Percentiles rank a stretch among this genome's conserved stretches.
phyloP scores from a whole-genome alignment of 2,113 vertebrate species.

The Entomyzon cyanotis region DNA sequence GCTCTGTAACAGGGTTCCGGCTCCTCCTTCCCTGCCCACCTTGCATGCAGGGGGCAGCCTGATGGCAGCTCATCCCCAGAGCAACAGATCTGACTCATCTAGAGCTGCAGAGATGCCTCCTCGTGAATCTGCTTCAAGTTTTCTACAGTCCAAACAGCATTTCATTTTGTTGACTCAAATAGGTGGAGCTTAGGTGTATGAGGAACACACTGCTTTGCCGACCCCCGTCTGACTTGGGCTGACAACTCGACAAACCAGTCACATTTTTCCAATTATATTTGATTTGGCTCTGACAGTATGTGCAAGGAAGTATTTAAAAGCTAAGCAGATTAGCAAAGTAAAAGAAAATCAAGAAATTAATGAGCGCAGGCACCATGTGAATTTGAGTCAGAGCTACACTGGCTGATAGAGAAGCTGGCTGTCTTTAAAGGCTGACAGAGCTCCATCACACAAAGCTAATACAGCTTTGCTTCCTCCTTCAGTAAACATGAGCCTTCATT shows the following conservation, averaged over 20 bases:
- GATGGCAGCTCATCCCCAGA: not conserved
- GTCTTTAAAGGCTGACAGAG: not conserved
- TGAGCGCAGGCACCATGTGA: not conserved
- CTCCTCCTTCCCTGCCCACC: not conserved
- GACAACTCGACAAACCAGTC: not conserved
- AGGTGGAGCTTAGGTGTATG: not conserved
- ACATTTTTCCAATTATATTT: conserved; percentile 37
- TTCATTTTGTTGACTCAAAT: not conserved
- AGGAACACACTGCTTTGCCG: not conserved
- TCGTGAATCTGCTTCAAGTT: not conserved
- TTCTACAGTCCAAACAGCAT: not conserved
- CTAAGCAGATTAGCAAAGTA: not conserved
- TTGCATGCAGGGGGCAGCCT: not conserved
- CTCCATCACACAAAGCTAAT: not conserved
- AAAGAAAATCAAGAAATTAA: conserved; percentile 8
- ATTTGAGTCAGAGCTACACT: not conserved
- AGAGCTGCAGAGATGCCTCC: not conserved
- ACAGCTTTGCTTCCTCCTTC: not conserved
- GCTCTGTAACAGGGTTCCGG: not conserved
- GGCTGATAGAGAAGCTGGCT: not conserved
- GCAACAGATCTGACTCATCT: not conserved
- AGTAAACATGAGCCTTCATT: not conserved
- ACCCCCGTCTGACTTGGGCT: not conserved
- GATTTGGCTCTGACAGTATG: not conserved
- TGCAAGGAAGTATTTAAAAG: not conserved